phyloP scores from a whole-genome alignment of 2,113 vertebrate genomes.

The Actenoides lindsayi region DNA sequence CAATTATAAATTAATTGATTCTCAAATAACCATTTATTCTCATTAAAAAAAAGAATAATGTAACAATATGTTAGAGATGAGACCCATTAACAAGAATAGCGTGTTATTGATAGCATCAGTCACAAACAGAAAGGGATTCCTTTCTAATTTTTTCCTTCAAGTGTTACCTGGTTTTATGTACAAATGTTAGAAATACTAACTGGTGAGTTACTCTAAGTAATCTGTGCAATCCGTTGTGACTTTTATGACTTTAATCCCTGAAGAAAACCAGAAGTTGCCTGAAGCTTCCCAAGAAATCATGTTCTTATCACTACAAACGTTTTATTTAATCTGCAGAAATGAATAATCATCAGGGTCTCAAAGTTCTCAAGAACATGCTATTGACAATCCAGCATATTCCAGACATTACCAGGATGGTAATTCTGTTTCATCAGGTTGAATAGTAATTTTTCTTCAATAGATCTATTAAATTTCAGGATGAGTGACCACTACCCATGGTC shows the following conservation, averaged over 20 bases:
- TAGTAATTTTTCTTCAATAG: not conserved
- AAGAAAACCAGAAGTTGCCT: not conserved
- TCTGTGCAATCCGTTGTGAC: not conserved
- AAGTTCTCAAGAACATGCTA: not conserved
- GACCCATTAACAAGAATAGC: not conserved
- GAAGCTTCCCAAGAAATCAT: not conserved
- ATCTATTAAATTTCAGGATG: not conserved
- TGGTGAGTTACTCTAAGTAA: not conserved
- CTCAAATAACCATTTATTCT: not conserved
- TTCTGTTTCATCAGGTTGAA: not conserved
- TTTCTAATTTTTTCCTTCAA: not conserved
- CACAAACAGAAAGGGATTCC: not conserved
- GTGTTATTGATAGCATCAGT: not conserved
- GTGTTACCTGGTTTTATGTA: not conserved
- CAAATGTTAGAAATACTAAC: not conserved
- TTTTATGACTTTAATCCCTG: not conserved
- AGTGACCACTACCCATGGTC: rapidly evolving
- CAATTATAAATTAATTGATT: not conserved
- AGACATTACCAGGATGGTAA: not conserved
- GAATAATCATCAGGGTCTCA: not conserved
- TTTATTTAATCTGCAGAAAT: not conserved
- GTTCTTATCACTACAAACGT: not conserved
- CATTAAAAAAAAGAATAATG: not conserved
- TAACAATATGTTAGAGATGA: not conserved
- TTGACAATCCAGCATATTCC: not conserved